Percentiles rank a stretch among this genome's conserved stretches.
These are phyloP conservation scores for Tarsius wallacei DNA, from an alignment of 2,797 vertebrate genomes.

Conservation along the genomic window DNA sequence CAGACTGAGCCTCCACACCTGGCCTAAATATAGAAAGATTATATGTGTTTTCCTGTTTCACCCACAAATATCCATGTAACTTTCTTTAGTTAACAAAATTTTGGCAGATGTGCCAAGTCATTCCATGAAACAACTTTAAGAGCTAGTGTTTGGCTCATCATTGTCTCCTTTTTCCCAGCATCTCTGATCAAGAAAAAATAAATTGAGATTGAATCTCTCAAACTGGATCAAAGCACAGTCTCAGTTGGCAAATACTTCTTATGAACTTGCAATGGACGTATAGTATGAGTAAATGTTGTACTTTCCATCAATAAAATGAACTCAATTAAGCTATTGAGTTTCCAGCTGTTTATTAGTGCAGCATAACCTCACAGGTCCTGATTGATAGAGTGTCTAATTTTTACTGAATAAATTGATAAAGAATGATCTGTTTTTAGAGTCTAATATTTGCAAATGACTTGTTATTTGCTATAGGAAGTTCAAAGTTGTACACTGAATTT, in stretches of 20 bases:
- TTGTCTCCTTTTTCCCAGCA: not conserved
- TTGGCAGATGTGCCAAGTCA: not conserved
- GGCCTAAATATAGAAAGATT: not conserved
- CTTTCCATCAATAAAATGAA: not conserved
- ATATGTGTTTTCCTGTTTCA: not conserved
- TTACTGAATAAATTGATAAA: slow-evolving; percentile 43
- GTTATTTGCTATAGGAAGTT: slow-evolving; percentile 36
- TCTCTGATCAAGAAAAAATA: not conserved
- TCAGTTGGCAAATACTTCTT: not conserved
- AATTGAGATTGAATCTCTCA: not conserved
- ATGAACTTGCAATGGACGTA: not conserved
- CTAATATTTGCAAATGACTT: slow-evolving; percentile 27
- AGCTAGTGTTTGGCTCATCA: not conserved
- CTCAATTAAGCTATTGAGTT: not conserved
- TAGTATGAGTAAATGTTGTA: not conserved
- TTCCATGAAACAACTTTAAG: not conserved
- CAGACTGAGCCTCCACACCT: too few species aligned
- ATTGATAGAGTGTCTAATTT: not conserved
- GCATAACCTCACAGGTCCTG: not conserved
- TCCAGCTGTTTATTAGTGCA: slow-evolving; percentile 36
- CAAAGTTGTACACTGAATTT: not conserved
- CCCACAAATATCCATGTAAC: not conserved
- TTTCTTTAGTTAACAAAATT: not conserved
- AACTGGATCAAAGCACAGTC: not conserved
- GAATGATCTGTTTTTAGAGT: not conserved